Conservation (phyloP, 1,140 invertebrate species). For the Hesperophylax magnus region DNA sequence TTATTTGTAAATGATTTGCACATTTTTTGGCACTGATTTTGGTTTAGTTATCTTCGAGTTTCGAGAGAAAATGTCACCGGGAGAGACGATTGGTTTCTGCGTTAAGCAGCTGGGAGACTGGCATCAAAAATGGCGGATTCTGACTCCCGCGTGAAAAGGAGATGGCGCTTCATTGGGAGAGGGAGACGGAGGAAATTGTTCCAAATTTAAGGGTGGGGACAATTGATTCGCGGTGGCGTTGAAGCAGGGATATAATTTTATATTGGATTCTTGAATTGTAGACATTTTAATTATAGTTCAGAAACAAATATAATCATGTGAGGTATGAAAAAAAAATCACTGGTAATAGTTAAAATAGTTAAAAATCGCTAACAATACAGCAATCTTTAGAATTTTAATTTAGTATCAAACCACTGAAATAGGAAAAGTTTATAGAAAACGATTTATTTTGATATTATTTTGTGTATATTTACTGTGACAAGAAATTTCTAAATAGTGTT, state of each 20-base stretch:
- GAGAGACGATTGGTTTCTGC: slow-evolving; percentile 19
- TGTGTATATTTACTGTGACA: too few relatives aligned
- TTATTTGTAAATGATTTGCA: background rate
- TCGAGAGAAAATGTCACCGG: slow-evolving; percentile 28
- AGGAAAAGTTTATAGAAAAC: too few relatives aligned
- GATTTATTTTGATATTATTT: too few relatives aligned
- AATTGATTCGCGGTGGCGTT: slow-evolving; percentile 36
- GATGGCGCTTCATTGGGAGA: slow-evolving; percentile 34
- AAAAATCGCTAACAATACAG: too few relatives aligned
- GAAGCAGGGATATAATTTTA: background rate
- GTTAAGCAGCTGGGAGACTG: slow-evolving; percentile 41
- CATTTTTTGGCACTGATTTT: background rate
- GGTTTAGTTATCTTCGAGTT: background rate
- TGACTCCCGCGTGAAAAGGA: slow-evolving; percentile 12
- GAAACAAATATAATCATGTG: too few relatives aligned
- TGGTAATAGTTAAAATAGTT: too few relatives aligned
- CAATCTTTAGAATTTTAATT: too few relatives aligned
- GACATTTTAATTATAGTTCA: too few relatives aligned
- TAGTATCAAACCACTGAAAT: too few relatives aligned
- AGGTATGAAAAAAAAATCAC: too few relatives aligned
- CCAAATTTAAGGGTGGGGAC: slow-evolving; percentile 34
- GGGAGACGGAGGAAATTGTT: slow-evolving; percentile 35
- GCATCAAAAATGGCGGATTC: slow-evolving; percentile 46
- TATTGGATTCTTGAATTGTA: too few relatives aligned
- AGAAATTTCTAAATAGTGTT: too few relatives aligned